Conservation (phyloP, 1,140 invertebrate genomes). For the Megathymus violae region DNA sequence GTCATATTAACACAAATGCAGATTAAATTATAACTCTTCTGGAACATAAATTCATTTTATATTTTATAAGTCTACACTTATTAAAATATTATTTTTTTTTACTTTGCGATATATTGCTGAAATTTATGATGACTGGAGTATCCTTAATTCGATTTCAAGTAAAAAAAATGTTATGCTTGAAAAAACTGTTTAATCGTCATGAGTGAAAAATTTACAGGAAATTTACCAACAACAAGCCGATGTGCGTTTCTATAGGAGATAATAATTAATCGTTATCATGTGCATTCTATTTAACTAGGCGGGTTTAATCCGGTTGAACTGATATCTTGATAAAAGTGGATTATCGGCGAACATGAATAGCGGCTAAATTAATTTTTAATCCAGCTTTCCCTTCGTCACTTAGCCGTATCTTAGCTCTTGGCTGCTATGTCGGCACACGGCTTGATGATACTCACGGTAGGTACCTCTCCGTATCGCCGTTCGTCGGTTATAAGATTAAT, state of each 20-base stretch:
- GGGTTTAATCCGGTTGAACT: constrained; percentile 74
- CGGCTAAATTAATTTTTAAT: constrained; percentile 80
- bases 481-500: too few relatives aligned
- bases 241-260: constrained; percentile 50
- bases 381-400: constrained; percentile 67
- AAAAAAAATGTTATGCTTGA: too few relatives aligned
- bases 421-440: constrained; percentile 55
- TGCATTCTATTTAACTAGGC: constrained; percentile 73
- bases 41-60: too few relatives aligned
- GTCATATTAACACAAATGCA: too few relatives aligned
- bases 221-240: background rate
- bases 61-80: too few relatives aligned
- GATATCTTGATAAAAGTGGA: constrained; percentile 78
- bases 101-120: too few relatives aligned
- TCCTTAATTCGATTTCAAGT: too few relatives aligned
- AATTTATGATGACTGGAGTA: too few relatives aligned
- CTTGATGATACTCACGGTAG: too few relatives aligned
- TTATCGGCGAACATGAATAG: constrained; percentile 81
- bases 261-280: constrained; percentile 73
- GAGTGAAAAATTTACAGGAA: background rate
- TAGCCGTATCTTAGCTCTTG: constrained; percentile 53
- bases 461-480: too few relatives aligned
- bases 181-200: background rate
- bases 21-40: too few relatives aligned
- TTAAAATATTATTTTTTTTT: too few relatives aligned